Evolutionary conservation across 1,140 invertebrate genomes (phyloP).

Genomic region (Ceratosolen fusciceps): DNA sequence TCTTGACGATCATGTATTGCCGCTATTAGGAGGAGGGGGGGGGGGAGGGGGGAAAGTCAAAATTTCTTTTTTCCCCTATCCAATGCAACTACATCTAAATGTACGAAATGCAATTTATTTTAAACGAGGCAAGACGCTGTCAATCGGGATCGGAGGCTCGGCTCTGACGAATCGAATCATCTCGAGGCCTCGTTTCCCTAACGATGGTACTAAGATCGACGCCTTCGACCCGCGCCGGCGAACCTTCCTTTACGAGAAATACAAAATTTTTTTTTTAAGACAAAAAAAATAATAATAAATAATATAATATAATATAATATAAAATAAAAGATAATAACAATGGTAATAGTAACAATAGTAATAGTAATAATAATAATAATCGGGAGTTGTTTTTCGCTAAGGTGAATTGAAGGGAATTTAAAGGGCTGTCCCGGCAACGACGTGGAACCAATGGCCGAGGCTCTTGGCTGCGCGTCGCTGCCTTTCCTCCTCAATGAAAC

Average conservation of each 20-base stretch:
- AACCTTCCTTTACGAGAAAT: too few species aligned
- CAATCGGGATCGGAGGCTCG: conserved; percentile 38
- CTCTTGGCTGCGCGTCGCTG: conserved; percentile 50
- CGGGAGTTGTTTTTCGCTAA: too few species aligned
- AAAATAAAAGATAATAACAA: too few species aligned
- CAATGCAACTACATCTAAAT: not conserved
- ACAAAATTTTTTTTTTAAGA: too few species aligned
- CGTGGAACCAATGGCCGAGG: conserved; percentile 41
- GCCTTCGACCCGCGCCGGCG: too few species aligned
- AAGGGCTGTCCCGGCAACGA: conserved; percentile 50
- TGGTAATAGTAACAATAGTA: too few species aligned
- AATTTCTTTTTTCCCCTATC: conserved; percentile 30
- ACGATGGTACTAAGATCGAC: conserved; percentile 37
- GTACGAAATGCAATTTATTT: conserved; percentile 12
- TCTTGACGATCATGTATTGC: conserved; percentile 24
- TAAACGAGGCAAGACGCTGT: conserved; percentile 25
- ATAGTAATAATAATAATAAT: too few species aligned
- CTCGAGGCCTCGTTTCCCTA: conserved; percentile 5
- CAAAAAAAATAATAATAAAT: too few species aligned
- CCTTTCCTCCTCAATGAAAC: conserved; percentile 28
- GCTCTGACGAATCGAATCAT: conserved; percentile 8
- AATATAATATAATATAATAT: too few species aligned
- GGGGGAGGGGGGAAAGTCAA: conserved; percentile 6
- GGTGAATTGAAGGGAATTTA: too few species aligned
- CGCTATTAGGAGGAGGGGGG: too few species aligned